phyloP scores from a whole-genome alignment of 2,888 invertebrate species.

The Galeruca laticollis region DNA sequence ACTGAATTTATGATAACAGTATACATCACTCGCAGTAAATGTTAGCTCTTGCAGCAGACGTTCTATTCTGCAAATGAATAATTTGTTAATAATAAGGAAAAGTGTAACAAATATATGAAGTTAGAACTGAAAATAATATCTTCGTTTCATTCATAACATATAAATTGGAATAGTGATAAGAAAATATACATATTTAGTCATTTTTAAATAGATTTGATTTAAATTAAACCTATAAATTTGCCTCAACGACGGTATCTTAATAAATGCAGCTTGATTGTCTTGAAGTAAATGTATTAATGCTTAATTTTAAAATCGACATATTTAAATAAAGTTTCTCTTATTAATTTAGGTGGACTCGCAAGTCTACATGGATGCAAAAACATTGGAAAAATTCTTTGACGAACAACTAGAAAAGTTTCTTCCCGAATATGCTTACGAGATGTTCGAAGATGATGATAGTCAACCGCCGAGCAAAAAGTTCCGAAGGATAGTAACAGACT shows the following conservation, averaged over 20 bases:
- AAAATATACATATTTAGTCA: not conserved
- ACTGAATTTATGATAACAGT: too few species aligned
- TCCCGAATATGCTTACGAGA: constrained; percentile 78
- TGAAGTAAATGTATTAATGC: not conserved
- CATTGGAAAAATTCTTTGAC: constrained; percentile 88
- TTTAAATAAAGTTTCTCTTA: not conserved
- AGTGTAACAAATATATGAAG: too few species aligned
- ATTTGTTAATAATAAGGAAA: too few species aligned
- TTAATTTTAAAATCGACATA: not conserved
- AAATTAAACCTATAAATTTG: too few species aligned
- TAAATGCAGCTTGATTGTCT: not conserved
- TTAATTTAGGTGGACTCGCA: constrained; percentile 76
- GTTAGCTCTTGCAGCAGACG: too few species aligned
- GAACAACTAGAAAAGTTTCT: constrained; percentile 84
- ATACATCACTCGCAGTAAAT: too few species aligned
- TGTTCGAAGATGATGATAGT: constrained; percentile 66
- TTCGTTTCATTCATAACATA: too few species aligned
- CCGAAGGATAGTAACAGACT: constrained; percentile 68
- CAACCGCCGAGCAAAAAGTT: constrained; percentile 70
- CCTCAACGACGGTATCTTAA: not conserved
- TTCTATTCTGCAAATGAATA: too few species aligned
- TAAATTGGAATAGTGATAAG: not conserved
- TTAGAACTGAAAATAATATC: too few species aligned
- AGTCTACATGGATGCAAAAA: constrained; percentile 83
- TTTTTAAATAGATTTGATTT: too few species aligned